Conservation (phyloP, 2,113 vertebrate species). For the Tyrannus savana region DNA sequence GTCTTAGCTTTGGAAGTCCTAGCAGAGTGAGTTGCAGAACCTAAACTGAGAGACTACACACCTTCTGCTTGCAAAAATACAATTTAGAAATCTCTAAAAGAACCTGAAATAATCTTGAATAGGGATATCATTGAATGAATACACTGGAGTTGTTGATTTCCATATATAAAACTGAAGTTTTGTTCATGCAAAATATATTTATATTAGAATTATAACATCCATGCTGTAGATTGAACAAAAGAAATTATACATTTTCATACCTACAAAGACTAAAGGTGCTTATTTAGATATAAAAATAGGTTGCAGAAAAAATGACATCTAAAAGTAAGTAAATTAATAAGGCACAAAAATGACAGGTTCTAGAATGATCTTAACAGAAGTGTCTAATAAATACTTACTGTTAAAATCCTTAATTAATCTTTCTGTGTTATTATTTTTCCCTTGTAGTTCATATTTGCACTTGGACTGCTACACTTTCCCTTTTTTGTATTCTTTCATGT, state of each 20-base stretch:
- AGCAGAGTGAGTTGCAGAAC: background rate
- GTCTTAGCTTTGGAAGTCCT: background rate
- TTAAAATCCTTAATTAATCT: background rate
- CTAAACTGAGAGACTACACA: background rate
- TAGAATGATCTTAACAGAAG: background rate
- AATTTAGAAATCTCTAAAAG: background rate
- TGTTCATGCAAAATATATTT: background rate
- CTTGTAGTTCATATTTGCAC: background rate
- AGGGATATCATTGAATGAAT: background rate
- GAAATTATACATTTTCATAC: background rate
- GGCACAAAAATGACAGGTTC: background rate
- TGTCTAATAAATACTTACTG: background rate
- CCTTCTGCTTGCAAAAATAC: background rate
- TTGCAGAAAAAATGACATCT: background rate
- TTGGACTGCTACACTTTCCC: background rate
- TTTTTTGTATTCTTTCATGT: background rate
- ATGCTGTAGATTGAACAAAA: background rate
- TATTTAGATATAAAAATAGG: background rate
- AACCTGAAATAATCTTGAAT: background rate
- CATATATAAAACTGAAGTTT: background rate
- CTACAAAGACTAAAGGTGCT: background rate
- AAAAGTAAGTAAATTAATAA: background rate
- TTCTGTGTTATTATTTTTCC: background rate
- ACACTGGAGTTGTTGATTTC: background rate
- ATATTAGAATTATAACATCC: background rate